Base-by-base conservation (phyloP, 2,888 invertebrate genomes). In the Chloroclysta siterata region DNA sequence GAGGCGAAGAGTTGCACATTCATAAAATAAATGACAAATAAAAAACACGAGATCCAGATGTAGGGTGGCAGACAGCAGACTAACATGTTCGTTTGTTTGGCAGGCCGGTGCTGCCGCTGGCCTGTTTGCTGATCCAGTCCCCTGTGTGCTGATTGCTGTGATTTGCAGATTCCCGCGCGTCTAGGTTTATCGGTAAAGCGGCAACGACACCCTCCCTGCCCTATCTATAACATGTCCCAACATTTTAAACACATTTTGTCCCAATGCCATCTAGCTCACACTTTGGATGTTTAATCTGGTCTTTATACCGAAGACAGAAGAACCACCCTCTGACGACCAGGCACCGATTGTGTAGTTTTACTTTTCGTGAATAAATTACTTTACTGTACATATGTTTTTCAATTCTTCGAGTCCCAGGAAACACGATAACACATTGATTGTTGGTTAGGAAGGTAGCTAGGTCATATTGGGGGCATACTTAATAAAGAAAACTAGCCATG, bases 51-150 rank as follows among this genome's bases (percentile, higher is more conserved):
- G 60, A 60, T 69, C 65, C 51, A 63, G 69, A 63, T 63, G 70
- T 60, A 52, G 53, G 64, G 64, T 75, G 76, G 80, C 75, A 77
- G 77, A 78, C 73, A 73, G 78, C 81, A 81, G 85, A 79, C 87
- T 92, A 92, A 92, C 84, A 74, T 78, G 76, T 82, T 78, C 84
- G 81, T 92, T 93, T 92, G 91, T 93, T 93, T 88, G 93, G 88
- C 93, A 93, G 93, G 93, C 92, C 92, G 93, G 93, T 92, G 92
- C 86, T 87, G 92, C 88, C 86, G 93, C 90, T 92, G 92, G 93
- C 92, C 92, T 91, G 90, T 88, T 85, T 89, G 90, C 91, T 89
- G 91, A 87, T 89, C 90, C 92, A 89, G 92, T 89, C 79, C 90
- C 65, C 85, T 89, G 65, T 86, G 90, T 90, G 89, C 91, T 88